Evolutionary conservation across 2,797 vertebrate species (phyloP), one percentile per base, ranked within the genome.

Genomic region (Sardinella longiceps): DNA sequence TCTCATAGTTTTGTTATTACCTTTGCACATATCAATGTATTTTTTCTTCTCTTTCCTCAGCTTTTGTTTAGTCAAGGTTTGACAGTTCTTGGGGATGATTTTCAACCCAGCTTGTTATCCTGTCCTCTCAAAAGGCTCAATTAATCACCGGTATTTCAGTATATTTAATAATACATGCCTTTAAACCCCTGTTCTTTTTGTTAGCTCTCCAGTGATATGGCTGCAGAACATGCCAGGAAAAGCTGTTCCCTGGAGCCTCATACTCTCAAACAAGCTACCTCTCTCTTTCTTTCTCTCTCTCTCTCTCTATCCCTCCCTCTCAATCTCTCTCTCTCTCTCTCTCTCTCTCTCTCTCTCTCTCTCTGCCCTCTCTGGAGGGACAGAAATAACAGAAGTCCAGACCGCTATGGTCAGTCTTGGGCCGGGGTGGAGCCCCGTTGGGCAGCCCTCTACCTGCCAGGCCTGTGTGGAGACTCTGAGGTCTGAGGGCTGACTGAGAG

Each of bases 21-120:
- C 89, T 88, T 86, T 84, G 50, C 84, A 88, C 84, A 86, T 82
- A 86, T 90, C 86, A 84, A 80, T 85, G 83, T 86, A 84, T 87
- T 87, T 66, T 80, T 60, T 50, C 7, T 45, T 80, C 80, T 84
- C 53, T 51, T 81, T 3, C 10, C 25, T 14, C 28, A 25, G 25
- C n/a, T n/a, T 25, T 66, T 80, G 89, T 90, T 92, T 90, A 88
- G 91, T 89, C 86, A 87, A 86, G 90, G 87, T 92, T 91, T 90
- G 86, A 87, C 89, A 91, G 89, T 93, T 92, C 90, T 53, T 53
- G 18, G 51, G 51, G 12, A 18, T 50, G 51, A 20, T 23, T 53
- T 20, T 23, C 51, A 53, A 20, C 51, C 51, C 15, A 0, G 4
- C 51, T 53, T 20, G 18, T 53, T 53, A 53, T 39, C 70, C 18